A percentile compares a stretch with the other conserved stretches of the same genome.
phyloP scores from a whole-genome alignment of 2,888 invertebrate genomes.

The Ligdia adustata region DNA sequence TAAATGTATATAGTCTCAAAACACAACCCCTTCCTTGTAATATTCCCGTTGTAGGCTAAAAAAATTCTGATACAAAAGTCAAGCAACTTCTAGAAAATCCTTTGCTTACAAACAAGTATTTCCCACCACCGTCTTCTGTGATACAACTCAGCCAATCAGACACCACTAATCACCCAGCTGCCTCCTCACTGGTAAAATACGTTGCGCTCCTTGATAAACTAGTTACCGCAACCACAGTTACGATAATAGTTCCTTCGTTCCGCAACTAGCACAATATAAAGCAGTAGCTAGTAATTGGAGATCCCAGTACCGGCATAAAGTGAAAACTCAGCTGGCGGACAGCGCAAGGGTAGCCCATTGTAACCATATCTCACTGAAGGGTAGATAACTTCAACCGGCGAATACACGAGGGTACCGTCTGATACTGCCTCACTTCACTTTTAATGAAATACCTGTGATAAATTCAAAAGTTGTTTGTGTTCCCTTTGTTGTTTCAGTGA shows the following conservation, averaged over 20 bases:
- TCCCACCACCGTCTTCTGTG: neutral
- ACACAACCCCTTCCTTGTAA: too few species aligned
- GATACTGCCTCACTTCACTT: slow-evolving; percentile 41
- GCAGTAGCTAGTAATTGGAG: slow-evolving; percentile 29
- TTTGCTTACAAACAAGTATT: neutral
- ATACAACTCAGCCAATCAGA: slow-evolving; percentile 19
- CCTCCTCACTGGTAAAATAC: slow-evolving; percentile 19
- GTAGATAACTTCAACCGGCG: slow-evolving; percentile 52
- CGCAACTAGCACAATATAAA: slow-evolving; percentile 30
- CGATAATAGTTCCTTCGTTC: slow-evolving; percentile 6
- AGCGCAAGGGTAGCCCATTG: slow-evolving; percentile 49
- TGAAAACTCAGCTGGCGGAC: slow-evolving; percentile 44
- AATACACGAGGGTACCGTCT: slow-evolving; percentile 47
- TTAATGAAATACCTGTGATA: slow-evolving; percentile 46
- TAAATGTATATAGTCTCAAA: too few species aligned
- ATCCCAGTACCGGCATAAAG: slow-evolving; percentile 28
- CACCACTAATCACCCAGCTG: slow-evolving; percentile 20
- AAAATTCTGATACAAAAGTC: too few species aligned
- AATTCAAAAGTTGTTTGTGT: slow-evolving; percentile 36
- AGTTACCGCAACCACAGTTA: slow-evolving; percentile 19
- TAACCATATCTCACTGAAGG: slow-evolving; percentile 56
- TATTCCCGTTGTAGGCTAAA: too few species aligned
- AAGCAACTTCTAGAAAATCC: too few species aligned
- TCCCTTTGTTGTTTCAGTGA: slow-evolving; percentile 25
- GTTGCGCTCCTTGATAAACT: slow-evolving; percentile 26